Percentiles rank a stretch among this genome's conserved stretches.
Conservation (phyloP, 2,113 vertebrate genomes). For the Anoplopoma fimbria region DNA sequence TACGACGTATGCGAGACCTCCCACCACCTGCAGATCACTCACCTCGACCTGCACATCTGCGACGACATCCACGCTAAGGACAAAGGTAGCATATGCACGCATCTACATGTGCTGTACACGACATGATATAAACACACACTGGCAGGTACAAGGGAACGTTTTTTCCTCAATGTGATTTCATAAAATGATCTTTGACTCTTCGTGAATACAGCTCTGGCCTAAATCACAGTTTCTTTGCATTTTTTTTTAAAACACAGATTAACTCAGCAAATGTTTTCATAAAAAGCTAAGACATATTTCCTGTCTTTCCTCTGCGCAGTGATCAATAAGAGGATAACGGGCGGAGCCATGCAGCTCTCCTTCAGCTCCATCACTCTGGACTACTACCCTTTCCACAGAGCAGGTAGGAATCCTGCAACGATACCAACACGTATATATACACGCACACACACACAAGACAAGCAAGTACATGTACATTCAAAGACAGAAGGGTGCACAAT, state of each 20-base stretch:
- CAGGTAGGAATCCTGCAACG: conserved; percentile 84
- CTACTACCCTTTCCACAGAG: conserved; percentile 98
- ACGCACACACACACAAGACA: too few species aligned
- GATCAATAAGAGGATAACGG: conserved; percentile 89
- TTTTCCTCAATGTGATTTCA: too few species aligned
- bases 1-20: conserved; percentile 97
- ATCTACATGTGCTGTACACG: not conserved
- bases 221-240: not conserved
- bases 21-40: conserved; percentile 96
- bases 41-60: conserved; percentile 97
- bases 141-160: too few species aligned
- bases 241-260: not conserved
- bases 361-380: conserved; percentile 95
- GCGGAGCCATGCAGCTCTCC: conserved; percentile 98
- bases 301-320: conserved; percentile 74
- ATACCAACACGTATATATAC: too few species aligned
- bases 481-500: too few species aligned
- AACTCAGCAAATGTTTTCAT: not conserved
- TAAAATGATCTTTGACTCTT: too few species aligned
- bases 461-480: too few species aligned
- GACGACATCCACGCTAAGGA: conserved; percentile 95
- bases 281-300: not conserved
- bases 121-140: not conserved
- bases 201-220: not conserved
- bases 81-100: conserved; percentile 84